Evolutionary conservation across 2,797 vertebrate species (phyloP), one percentile per base, ranked within the genome.

Genomic region (Sebastes iracundus): DNA sequence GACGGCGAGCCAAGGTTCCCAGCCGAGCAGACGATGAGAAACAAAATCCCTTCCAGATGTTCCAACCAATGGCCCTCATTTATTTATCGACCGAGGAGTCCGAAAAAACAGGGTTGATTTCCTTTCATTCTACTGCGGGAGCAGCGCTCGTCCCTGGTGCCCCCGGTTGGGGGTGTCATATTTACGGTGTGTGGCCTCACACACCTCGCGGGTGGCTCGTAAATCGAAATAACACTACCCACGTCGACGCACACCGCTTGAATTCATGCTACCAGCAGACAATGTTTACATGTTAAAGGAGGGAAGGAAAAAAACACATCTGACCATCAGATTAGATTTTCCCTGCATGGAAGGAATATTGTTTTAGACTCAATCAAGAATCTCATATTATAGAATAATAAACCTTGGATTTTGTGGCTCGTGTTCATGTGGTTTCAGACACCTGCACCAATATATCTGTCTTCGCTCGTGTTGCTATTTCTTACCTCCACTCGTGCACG

Each of bases 21-120:
- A 90, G 92, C 76, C 69, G 12, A 86, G 77, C 75, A 89, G 84
- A 85, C 76, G 89, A 92, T 93, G 91, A 94, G 92, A 93, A 95
- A 91, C 87, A 84, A 91, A 93, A 95, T 93, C 78, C 59, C 68
- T 93, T 93, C 94, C 94, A 95, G 93, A 95, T 95, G 94, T 93
- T 90, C 49, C 71, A 18, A 64, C 88, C 76, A 71, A 61, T 52
- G 81, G 81, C 65, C 52, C 46, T 49, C 46, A 49, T 81, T 77
- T 73, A 80, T 87, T 92, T 87, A 89, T 85, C 16, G 46, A 62
- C 75, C 0, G 8, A 63, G 63, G 38, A 77, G 66, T 75, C 82
- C 13, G 55, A 67, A 81, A 85, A 83, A 87, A 65, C 72, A 33
- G 30, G 74, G 28, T 33, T 63, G 68, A 81, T 90, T 88, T 90